phyloP scores from a whole-genome alignment of 2,113 vertebrate species.

The Phodopus roborovskii region DNA sequence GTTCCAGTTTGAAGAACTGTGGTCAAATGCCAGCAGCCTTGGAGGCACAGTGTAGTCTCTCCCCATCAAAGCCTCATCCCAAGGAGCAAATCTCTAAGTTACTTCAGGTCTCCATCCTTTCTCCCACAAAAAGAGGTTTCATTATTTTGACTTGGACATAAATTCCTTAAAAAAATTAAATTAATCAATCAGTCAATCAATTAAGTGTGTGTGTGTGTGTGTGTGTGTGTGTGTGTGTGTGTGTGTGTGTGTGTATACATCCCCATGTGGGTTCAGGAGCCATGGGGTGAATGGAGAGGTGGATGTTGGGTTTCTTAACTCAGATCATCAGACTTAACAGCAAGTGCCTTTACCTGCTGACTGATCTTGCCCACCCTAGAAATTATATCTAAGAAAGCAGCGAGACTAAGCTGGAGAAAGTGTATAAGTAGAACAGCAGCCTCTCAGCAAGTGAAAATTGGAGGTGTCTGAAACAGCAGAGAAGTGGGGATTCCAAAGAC shows the following conservation, averaged over 20 bases:
- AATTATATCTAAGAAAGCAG: background rate
- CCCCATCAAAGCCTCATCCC: background rate
- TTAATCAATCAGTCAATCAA: background rate
- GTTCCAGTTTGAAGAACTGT: background rate
- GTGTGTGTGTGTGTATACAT: background rate
- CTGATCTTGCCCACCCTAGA: background rate
- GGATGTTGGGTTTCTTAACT: background rate
- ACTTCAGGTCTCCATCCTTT: background rate
- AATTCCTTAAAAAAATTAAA: background rate
- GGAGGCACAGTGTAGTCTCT: background rate
- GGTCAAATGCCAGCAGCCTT: background rate
- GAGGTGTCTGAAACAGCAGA: background rate
- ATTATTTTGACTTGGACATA: background rate
- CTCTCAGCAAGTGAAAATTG: constrained; percentile 1
- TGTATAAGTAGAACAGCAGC: background rate
- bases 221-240: background rate
- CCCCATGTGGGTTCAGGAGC: background rate
- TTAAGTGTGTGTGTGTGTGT: background rate
- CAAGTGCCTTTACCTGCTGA: background rate
- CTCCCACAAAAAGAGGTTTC: background rate
- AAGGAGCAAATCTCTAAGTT: background rate
- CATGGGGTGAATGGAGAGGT: too few species aligned
- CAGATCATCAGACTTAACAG: background rate
- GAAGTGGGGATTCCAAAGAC: constrained; percentile 58
- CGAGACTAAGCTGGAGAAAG: constrained; percentile 14